These are phyloP conservation scores for Triplophysa dalaica DNA, from an alignment of 2,113 vertebrate species.

Conservation along the genomic window DNA sequence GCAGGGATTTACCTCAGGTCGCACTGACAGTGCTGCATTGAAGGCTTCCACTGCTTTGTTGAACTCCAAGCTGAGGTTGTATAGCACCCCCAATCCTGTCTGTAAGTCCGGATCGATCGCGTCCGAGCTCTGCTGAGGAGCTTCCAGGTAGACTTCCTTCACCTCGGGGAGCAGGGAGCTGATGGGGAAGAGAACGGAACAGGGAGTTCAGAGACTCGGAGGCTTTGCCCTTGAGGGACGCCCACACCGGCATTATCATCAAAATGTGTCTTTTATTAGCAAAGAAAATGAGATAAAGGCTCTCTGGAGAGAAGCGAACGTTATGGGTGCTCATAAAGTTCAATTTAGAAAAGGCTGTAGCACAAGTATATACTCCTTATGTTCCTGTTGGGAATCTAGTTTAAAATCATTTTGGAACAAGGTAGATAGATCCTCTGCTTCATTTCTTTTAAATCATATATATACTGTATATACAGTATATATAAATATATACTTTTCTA, in stretches of 20 bases:
- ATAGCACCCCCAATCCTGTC: constrained; percentile 94
- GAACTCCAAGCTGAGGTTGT: constrained; percentile 94
- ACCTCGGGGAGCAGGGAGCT: constrained; percentile 88
- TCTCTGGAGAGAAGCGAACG: constrained; percentile 4
- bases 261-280: constrained; percentile 33
- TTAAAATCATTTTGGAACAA: too few relatives aligned
- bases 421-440: too few relatives aligned
- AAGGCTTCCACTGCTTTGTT: constrained; percentile 97
- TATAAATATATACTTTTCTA: too few relatives aligned
- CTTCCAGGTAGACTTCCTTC: constrained; percentile 92
- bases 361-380: neutral
- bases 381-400: neutral
- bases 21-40: constrained; percentile 91
- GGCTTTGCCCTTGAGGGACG: neutral
- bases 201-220: neutral
- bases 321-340: neutral
- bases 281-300: neutral
- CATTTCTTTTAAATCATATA: too few relatives aligned
- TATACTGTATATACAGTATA: too few relatives aligned
- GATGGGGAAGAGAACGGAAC: constrained; percentile 41
- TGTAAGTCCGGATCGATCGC: constrained; percentile 92
- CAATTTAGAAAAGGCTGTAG: neutral
- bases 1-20: constrained; percentile 84
- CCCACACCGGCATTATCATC: constrained; percentile 11
- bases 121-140: constrained; percentile 88